Evolutionary conservation across 2,113 vertebrate species (phyloP).

Genomic region (Lepisosteus osseus): DNA sequence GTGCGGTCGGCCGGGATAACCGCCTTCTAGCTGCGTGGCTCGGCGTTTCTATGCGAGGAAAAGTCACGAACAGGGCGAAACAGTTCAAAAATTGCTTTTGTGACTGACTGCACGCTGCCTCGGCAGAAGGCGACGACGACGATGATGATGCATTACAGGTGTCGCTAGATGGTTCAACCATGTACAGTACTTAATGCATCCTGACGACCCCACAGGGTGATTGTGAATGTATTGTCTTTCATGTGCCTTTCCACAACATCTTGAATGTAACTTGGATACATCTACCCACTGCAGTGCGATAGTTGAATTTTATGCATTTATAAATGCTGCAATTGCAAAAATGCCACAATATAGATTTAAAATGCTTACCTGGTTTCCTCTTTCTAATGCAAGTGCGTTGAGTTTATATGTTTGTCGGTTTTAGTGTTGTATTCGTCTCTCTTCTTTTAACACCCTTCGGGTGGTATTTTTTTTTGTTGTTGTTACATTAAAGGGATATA

Average conservation of each 20-base stretch:
- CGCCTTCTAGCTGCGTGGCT: too few relatives aligned
- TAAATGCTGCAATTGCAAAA: background rate
- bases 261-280: background rate
- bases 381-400: background rate
- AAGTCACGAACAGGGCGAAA: too few relatives aligned
- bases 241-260: background rate
- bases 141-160: too few relatives aligned
- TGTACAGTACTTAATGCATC: background rate
- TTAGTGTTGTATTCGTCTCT: background rate
- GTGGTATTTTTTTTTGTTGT: slow-evolving; percentile 8
- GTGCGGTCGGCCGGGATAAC: too few relatives aligned
- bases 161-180: too few relatives aligned
- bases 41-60: too few relatives aligned
- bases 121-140: too few relatives aligned
- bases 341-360: slow-evolving; percentile 2
- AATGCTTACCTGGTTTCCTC: slow-evolving; percentile 23
- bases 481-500: slow-evolving; percentile 20
- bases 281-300: background rate
- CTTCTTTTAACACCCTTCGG: slow-evolving; percentile 12
- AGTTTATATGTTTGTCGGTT: background rate
- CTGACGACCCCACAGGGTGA: background rate
- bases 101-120: too few relatives aligned
- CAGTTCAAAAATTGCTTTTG: too few relatives aligned
- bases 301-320: too few relatives aligned
- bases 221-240: background rate